A percentile compares a stretch with the other conserved stretches of the same genome.
Evolutionary conservation across 2,888 invertebrate species (phyloP).

Genomic region (Drosophila phalerata): DNA sequence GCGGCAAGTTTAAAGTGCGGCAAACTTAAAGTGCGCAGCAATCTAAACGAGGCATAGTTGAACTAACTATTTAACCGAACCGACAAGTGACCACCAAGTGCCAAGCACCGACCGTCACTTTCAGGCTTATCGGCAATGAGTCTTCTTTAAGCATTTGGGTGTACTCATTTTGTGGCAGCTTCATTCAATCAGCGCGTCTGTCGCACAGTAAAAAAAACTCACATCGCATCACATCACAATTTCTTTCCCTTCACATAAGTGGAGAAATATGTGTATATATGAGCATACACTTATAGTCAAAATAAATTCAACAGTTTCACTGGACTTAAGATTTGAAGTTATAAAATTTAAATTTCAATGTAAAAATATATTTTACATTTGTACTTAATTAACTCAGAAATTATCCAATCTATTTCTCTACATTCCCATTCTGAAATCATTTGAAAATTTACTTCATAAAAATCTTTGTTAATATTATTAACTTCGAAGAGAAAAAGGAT

Average conservation of each 20-base stretch:
- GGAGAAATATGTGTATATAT: not conserved
- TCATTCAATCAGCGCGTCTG: conserved; percentile 66
- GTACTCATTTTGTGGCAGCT: conserved; percentile 38
- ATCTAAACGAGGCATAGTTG: conserved; percentile 43
- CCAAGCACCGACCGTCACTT: conserved; percentile 69
- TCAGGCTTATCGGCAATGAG: conserved; percentile 61
- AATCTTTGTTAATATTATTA: too few species aligned
- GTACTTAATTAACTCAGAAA: too few species aligned
- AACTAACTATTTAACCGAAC: conserved; percentile 19
- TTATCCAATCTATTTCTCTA: too few species aligned
- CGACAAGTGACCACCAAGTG: conserved; percentile 38
- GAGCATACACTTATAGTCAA: not conserved
- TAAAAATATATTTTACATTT: too few species aligned
- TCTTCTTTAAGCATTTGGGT: conserved; percentile 23
- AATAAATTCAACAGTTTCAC: not conserved
- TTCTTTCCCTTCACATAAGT: not conserved
- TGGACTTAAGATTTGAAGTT: not conserved
- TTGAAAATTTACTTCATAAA: too few species aligned
- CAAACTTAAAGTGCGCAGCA: conserved; percentile 53
- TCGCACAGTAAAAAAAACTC: conserved; percentile 34
- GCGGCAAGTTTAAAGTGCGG: conserved; percentile 52
- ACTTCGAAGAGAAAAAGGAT: too few species aligned
- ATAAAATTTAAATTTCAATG: too few species aligned
- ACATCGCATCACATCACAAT: conserved; percentile 23
- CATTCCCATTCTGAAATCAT: too few species aligned